These are phyloP conservation scores for Lemur catta DNA, from an alignment of 2,797 vertebrate genomes.

Conservation along the genomic window DNA sequence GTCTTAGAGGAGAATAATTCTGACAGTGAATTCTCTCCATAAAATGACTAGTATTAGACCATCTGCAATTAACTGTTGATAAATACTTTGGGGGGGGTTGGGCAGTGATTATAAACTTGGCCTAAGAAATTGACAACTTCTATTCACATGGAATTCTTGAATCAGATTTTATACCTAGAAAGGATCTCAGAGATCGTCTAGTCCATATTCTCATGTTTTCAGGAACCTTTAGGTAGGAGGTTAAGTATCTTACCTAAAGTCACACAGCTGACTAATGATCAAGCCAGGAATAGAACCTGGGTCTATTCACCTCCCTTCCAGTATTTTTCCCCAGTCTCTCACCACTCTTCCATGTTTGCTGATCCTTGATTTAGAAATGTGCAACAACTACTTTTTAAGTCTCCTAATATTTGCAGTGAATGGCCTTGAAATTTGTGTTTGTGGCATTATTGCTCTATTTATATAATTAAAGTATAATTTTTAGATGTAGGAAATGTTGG, in stretches of 20 bases:
- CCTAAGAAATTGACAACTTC: background rate
- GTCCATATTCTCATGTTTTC: background rate
- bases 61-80: slow-evolving; percentile 52
- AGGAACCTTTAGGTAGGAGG: background rate
- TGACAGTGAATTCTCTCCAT: slow-evolving; percentile 8
- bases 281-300: background rate
- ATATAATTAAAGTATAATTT: slow-evolving; percentile 52
- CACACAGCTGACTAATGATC: background rate
- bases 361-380: background rate
- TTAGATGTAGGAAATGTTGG: background rate
- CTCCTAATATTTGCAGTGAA: background rate
- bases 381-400: background rate
- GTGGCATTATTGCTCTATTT: background rate
- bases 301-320: background rate
- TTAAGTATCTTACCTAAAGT: background rate
- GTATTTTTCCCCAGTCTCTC: background rate
- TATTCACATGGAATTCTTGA: background rate
- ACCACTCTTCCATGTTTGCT: background rate
- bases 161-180: background rate
- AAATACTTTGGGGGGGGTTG: background rate
- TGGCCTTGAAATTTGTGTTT: background rate
- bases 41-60: background rate
- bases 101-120: slow-evolving; percentile 3
- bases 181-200: background rate
- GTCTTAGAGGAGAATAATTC: background rate